These are phyloP conservation scores for Plotosus lineatus DNA, from an alignment of 2,113 vertebrate species.

Conservation along the genomic window DNA sequence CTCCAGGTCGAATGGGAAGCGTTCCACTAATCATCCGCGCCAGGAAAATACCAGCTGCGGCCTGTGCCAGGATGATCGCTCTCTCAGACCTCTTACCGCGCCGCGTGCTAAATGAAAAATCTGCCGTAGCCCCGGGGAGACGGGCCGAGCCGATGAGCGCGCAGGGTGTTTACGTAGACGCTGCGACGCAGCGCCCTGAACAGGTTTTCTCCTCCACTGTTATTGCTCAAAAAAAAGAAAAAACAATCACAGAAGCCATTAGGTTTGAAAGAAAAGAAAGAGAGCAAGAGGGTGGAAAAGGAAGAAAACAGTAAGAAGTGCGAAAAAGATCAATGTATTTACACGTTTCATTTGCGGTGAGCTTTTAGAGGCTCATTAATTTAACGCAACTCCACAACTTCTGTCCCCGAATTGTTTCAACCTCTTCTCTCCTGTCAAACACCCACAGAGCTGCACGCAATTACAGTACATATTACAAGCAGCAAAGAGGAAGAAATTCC, in stretches of 20 bases:
- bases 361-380: conserved; percentile 98
- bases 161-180: conserved; percentile 96
- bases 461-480: conserved; percentile 46
- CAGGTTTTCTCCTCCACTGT: conserved; percentile 85
- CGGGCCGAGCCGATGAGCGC: conserved; percentile 93
- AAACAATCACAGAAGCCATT: conserved; percentile 88
- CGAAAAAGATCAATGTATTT: conserved; percentile 96
- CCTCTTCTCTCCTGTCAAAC: conserved; percentile 30
- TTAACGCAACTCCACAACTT: conserved; percentile 98
- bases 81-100: conserved; percentile 99
- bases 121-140: conserved; percentile 99
- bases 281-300: conserved; percentile 53
- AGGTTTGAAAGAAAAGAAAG: conserved; percentile 78
- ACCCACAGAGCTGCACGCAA: conserved; percentile 33
- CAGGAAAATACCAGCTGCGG: conserved; percentile 97
- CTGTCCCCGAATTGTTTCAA: conserved; percentile 84
- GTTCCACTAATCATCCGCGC: conserved; percentile 98
- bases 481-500: conserved; percentile 23
- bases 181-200: conserved; percentile 92
- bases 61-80: conserved; percentile 98
- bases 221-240: conserved; percentile 70
- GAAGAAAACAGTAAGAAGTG: conserved; percentile 58
- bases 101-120: conserved; percentile 99
- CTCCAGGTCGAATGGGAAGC: conserved; percentile 99
- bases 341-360: conserved; percentile 98